phyloP scores from a whole-genome alignment of 2,113 vertebrate species.

The Malurus elegans region DNA sequence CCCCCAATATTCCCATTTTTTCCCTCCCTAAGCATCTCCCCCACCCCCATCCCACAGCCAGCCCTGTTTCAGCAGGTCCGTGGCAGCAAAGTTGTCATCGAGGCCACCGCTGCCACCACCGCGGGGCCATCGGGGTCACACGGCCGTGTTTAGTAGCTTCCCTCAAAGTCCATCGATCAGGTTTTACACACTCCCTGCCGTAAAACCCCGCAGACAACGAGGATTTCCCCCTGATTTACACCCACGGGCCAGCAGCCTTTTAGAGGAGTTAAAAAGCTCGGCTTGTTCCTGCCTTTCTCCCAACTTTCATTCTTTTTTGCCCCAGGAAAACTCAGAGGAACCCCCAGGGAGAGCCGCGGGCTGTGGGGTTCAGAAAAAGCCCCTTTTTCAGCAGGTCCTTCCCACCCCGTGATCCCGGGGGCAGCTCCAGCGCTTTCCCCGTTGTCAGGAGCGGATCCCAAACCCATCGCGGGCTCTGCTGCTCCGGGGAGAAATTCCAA shows the following conservation, averaged over 20 bases:
- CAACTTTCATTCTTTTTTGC: neutral
- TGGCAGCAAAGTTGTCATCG: neutral
- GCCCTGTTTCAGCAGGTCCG: accelerated
- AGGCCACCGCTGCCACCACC: neutral
- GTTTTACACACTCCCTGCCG: neutral
- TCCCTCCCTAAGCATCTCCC: neutral
- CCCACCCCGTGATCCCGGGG: neutral
- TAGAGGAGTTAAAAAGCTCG: accelerated
- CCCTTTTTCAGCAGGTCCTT: neutral
- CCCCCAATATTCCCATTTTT: accelerated
- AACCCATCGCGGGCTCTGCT: neutral
- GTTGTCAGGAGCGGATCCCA: accelerated
- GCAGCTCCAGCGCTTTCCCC: neutral
- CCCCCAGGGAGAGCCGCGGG: neutral
- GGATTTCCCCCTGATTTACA: neutral
- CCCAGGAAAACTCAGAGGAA: neutral
- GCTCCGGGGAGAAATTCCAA: neutral
- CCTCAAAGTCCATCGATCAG: neutral
- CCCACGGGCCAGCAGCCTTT: neutral
- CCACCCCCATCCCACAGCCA: accelerated
- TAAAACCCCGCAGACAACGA: neutral
- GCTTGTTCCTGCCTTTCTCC: neutral
- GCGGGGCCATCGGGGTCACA: neutral
- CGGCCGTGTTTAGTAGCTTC: neutral
- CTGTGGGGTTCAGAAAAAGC: neutral